A percentile compares a stretch with the other conserved stretches of the same genome.
Conservation (phyloP, 2,797 vertebrate genomes). For the Varecia variegata region DNA sequence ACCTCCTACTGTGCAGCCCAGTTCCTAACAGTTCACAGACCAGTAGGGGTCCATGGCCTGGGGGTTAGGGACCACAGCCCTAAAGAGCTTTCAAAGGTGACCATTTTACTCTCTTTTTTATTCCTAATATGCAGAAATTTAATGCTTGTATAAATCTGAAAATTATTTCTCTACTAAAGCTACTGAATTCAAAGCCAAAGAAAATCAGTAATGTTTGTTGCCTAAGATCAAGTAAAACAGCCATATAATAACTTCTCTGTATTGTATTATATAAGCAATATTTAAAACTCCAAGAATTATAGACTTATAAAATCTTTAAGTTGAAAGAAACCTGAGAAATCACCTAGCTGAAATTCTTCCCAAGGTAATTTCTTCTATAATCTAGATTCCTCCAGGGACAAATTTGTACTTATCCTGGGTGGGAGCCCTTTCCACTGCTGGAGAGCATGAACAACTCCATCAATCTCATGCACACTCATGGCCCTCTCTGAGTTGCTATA, state of each 20-base stretch:
- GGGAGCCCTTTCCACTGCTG: neutral
- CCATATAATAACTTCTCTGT: neutral
- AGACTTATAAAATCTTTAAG: neutral
- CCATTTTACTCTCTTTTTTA: neutral
- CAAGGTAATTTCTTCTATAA: neutral
- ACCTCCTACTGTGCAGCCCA: no score
- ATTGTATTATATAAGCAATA: neutral
- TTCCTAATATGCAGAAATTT: neutral
- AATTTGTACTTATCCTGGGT: neutral
- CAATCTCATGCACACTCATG: neutral
- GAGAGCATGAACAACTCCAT: neutral
- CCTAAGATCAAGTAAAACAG: neutral
- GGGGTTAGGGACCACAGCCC: neutral
- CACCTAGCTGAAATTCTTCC: neutral
- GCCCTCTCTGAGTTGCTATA: neutral
- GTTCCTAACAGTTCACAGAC: no score
- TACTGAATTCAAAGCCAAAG: slow-evolving; percentile 29
- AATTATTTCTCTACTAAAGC: slow-evolving; percentile 6
- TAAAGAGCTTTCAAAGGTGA: neutral
- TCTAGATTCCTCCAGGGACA: neutral
- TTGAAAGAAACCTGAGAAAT: slow-evolving; percentile 9
- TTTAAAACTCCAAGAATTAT: slow-evolving; percentile 23
- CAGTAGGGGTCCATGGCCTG: accelerated
- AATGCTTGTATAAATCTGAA: neutral
- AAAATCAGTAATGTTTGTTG: neutral